These are phyloP conservation scores for Cryptoblepharus egeriae DNA, from an alignment of 2,797 vertebrate species.

Conservation along the genomic window DNA sequence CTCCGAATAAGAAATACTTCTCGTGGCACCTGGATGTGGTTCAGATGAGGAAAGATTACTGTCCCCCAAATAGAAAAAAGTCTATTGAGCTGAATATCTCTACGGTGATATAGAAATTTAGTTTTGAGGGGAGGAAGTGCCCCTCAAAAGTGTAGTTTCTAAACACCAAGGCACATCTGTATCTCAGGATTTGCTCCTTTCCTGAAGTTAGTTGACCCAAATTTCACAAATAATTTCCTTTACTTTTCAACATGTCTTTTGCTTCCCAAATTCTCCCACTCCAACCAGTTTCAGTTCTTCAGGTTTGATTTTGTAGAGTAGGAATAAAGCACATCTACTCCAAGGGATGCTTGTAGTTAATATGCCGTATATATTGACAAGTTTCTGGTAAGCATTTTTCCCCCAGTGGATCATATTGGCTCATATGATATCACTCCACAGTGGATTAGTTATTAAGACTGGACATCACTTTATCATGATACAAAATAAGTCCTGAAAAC, in stretches of 20 bases:
- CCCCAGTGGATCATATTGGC: not conserved
- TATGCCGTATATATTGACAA: not conserved
- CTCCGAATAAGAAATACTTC: too few species aligned
- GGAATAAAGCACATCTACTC: not conserved
- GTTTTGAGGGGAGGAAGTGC: not conserved
- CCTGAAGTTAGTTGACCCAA: not conserved
- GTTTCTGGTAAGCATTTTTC: conserved; percentile 15
- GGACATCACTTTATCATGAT: conserved; percentile 1
- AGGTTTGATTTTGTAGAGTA: conserved; percentile 1
- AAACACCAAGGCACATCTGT: not conserved
- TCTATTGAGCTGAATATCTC: not conserved
- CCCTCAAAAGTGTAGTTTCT: not conserved
- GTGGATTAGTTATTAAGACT: conserved; percentile 15
- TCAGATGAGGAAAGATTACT: too few species aligned
- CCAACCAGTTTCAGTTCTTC: not conserved
- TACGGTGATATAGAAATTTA: not conserved
- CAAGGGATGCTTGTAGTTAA: not conserved
- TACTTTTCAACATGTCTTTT: not conserved
- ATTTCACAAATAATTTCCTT: not conserved
- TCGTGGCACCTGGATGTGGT: too few species aligned
- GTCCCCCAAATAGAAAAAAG: not conserved
- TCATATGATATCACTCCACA: conserved; percentile 24
- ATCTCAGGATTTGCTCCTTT: not conserved
- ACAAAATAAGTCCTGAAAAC: conserved; percentile 24
- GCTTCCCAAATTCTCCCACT: not conserved